Percentiles rank a stretch among this genome's conserved stretches.
Conservation (phyloP, 2,888 invertebrate species). For the Sesia apiformis region DNA sequence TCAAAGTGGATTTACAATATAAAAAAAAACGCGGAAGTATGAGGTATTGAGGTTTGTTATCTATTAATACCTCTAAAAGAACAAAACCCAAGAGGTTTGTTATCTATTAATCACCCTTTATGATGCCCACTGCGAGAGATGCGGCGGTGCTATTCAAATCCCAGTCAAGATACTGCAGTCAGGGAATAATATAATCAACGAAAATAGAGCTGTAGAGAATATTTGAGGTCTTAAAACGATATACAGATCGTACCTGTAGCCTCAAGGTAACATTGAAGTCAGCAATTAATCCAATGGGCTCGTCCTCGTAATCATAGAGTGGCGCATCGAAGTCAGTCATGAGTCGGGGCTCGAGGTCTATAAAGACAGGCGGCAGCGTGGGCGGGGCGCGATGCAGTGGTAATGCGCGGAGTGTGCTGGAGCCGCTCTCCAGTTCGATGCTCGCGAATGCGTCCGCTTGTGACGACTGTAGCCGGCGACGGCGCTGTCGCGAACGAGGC, state of each 20-base stretch:
- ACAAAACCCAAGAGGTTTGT: too few species aligned
- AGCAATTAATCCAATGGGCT: constrained; percentile 43
- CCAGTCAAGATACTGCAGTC: too few species aligned
- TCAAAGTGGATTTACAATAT: too few species aligned
- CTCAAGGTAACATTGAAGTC: constrained; percentile 53
- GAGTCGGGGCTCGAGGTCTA: constrained; percentile 57
- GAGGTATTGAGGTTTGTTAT: too few species aligned
- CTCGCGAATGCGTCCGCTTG: constrained; percentile 15
- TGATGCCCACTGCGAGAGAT: too few species aligned
- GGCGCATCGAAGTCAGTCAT: constrained; percentile 28
- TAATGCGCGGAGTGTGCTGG: constrained; percentile 19
- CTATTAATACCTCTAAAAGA: too few species aligned
- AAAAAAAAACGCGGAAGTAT: too few species aligned
- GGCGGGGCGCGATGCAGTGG: constrained; percentile 40
- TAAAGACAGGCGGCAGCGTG: constrained; percentile 50
- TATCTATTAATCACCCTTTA: too few species aligned
- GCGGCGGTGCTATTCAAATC: too few species aligned
- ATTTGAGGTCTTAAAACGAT: not conserved
- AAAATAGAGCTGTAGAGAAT: too few species aligned
- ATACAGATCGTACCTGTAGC: constrained; percentile 25
- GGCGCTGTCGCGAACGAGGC: constrained; percentile 6
- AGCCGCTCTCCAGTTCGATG: constrained; percentile 19
- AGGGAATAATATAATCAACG: too few species aligned
- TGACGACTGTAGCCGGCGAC: constrained; percentile 12
- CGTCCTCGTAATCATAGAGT: constrained; percentile 43